Base-by-base conservation (phyloP, 2,888 invertebrate genomes). In the Perithous albicinctus region DNA sequence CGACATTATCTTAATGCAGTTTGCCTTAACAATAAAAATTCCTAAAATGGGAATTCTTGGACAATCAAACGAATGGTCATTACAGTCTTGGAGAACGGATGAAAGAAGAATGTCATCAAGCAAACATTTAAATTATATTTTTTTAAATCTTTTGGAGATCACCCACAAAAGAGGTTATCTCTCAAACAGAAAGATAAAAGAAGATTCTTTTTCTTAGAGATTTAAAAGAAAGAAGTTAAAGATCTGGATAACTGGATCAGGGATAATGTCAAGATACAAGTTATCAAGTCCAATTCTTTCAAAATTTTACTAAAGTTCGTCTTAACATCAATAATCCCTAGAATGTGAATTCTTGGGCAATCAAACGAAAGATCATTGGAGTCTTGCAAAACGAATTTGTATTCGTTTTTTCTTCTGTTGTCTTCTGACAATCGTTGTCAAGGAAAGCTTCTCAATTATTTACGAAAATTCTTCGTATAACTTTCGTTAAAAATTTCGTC, bases 191-290 rank as follows among this genome's bases (percentile, higher is more conserved):
- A 74, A 29, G 74, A 56, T 69, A 54, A 12, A 20, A 35, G 29
- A 74, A 63, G 54, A 69, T 69, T 69, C 67, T 69, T 59, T 32
- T 46, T 56, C 41, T 26, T 23, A 26, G 64, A 54, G 56, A 54
- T 48, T 35, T 67, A 72, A 77, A 64, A 64, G 46, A 69, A 67
- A 76, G n/a, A 83, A 63, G 66, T 43, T 32, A 77, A 83, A 54
- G 70, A 75, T 83, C 64, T 67, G 72, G 74, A 69, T 82, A 78
- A 67, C 78, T 32, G 74, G 26, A 84, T 84, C 86, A 85, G 87
- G 85, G 85, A 83, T n/a, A n/a, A n/a, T n/a, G n/a, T n/a, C n/a
- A n/a, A n/a, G n/a, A n/a, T n/a, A n/a, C n/a, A n/a, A n/a, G n/a
- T n/a, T n/a, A n/a, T n/a, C n/a, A n/a, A n/a, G n/a, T n/a, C n/a